Evolutionary conservation across 2,113 vertebrate genomes (phyloP), one percentile per base, ranked within the genome.

Genomic region (Cebus imitator): DNA sequence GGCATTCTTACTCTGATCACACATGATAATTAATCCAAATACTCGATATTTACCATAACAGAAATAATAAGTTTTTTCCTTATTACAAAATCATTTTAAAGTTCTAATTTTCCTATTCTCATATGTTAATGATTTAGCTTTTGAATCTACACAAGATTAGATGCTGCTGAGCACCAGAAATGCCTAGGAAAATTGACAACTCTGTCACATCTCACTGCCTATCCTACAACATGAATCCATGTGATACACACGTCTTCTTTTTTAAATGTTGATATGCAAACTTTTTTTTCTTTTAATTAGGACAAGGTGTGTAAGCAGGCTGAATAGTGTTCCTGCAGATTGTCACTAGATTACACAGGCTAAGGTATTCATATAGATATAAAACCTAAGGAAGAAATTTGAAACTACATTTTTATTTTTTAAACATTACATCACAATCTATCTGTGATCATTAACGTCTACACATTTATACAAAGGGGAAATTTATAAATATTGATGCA

Each of bases 181-280:
- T 14, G 9, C 10, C 21, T 66, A 70, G 90, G 88, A 70, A n/a
- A 23, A 57, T 16, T 55, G 11, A 45, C 23, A 86, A 32, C 23
- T 10, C 21, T 7, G 1, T 35, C 6, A 50, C 6, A 20, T 40
- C 72, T 58, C 40, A 23, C 17, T 45, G 2, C 7, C 37, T 85
- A 40, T 20, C 10, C 25, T 30, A 75, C 21, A 43, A 3, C 70
- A 50, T 2, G 12, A 25, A 23, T 55, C 8, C 14, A 48, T 40
- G 25, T 23, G 35, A 13, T 11, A 1, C 3, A 7, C 3, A 2
- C 5, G 1, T 8, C 48, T 1, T 1, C 43, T 66, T 78, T 61
- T 79, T 72, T 6, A 70, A 37, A 7, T 30, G 32, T 3, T 70
- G 16, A 70, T 70, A 17, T 35, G 37, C 37, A 58, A 45, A 68